Conservation (phyloP, 2,888 invertebrate genomes). For the Brassicogethes aeneus region DNA sequence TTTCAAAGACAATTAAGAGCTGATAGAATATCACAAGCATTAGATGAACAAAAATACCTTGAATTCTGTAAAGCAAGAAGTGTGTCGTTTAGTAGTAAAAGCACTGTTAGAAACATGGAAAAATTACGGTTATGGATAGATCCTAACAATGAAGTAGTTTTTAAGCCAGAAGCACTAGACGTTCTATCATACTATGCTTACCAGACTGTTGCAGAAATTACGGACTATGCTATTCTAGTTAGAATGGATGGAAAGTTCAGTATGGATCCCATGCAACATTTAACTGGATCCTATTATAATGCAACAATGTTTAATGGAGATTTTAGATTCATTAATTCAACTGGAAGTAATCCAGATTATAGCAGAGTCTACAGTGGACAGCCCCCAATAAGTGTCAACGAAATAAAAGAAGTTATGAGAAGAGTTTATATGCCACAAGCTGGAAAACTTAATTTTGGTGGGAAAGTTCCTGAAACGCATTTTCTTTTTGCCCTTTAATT, state of each 20-base stretch:
- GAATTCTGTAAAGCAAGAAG: conserved; percentile 73
- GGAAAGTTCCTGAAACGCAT: conserved; percentile 34
- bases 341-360: conserved; percentile 31
- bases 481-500: conserved; percentile 34
- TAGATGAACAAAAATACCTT: conserved; percentile 55
- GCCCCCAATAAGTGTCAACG: conserved; percentile 64
- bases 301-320: conserved; percentile 51
- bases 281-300: conserved; percentile 56
- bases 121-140: conserved; percentile 58
- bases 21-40: conserved; percentile 50
- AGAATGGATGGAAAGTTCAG: conserved; percentile 65
- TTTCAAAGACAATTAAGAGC: conserved; percentile 53
- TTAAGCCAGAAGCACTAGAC: conserved; percentile 56
- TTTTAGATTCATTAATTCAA: conserved; percentile 38
- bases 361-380: conserved; percentile 55
- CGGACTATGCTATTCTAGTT: conserved; percentile 74
- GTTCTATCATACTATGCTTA: conserved; percentile 79
- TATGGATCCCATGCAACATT: conserved; percentile 62
- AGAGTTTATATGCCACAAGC: conserved; percentile 57
- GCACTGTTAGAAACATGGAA: conserved; percentile 27
- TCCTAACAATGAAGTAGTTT: conserved; percentile 51
- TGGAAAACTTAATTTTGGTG: conserved; percentile 45
- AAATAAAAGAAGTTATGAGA: conserved; percentile 75
- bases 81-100: conserved; percentile 52
- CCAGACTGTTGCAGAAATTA: conserved; percentile 83